A percentile compares a stretch with the other conserved stretches of the same genome.
Conservation (phyloP, 2,113 vertebrate species). For the Rattus rattus region DNA sequence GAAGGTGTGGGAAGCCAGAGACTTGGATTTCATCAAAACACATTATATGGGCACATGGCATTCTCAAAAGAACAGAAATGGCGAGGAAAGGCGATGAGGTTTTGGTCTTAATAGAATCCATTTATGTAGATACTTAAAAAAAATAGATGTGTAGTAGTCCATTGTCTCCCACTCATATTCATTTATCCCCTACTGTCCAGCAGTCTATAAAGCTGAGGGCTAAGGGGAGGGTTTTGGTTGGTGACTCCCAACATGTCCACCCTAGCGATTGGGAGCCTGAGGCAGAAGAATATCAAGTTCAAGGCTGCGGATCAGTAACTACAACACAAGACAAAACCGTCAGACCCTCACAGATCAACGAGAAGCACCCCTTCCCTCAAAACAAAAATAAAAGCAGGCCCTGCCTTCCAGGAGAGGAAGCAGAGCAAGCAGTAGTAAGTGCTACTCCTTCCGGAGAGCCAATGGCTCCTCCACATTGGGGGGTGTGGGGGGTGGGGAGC, state of each 20-base stretch:
- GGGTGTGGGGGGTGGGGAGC: too few species aligned
- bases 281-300: not conserved
- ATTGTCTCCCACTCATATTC: not conserved
- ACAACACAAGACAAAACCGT: not conserved
- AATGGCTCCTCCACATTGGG: too few species aligned
- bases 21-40: not conserved
- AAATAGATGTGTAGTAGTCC: not conserved
- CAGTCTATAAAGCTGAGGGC: not conserved
- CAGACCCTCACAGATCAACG: not conserved
- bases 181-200: not conserved
- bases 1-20: too few species aligned
- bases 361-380: not conserved
- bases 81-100: too few species aligned
- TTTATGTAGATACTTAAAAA: not conserved
- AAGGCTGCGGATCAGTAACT: not conserved
- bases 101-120: not conserved
- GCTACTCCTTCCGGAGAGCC: not conserved
- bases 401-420: not conserved
- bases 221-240: not conserved
- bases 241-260: not conserved
- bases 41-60: not conserved
- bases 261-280: not conserved
- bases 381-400: not conserved
- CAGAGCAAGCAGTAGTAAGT: not conserved
- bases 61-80: not conserved